These are phyloP conservation scores for Perizoma flavofasciatum DNA, from an alignment of 2,888 invertebrate species.

Conservation along the genomic window DNA sequence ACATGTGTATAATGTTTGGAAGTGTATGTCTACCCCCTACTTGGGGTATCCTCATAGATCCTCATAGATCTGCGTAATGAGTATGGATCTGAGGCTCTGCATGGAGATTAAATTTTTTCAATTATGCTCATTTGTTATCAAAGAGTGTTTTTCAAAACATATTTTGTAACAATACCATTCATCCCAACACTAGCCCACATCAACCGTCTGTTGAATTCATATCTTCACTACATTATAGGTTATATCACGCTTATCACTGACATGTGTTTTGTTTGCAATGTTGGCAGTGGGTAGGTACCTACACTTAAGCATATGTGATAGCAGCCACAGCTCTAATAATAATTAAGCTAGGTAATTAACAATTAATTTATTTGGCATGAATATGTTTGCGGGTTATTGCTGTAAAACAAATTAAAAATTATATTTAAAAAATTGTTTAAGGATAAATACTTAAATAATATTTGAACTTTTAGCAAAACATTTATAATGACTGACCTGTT, in stretches of 20 bases:
- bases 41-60: too few species aligned
- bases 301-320: constrained; percentile 8
- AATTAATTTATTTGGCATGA: background rate
- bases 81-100: too few species aligned
- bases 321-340: constrained; percentile 4
- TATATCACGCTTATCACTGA: background rate
- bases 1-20: too few species aligned
- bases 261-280: constrained; percentile 13
- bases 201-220: constrained; percentile 27
- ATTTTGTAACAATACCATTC: too few species aligned
- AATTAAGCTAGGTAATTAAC: constrained; percentile 10
- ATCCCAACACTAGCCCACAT: constrained; percentile 29
- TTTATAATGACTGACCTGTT: too few species aligned
- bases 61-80: too few species aligned
- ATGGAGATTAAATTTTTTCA: too few species aligned
- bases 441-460: too few species aligned
- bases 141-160: too few species aligned
- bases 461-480: too few species aligned
- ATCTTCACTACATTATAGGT: constrained; percentile 17
- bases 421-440: background rate
- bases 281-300: background rate
- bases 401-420: background rate
- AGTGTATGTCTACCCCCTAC: too few species aligned
- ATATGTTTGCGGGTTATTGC: background rate
- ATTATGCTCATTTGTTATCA: too few species aligned